These are phyloP conservation scores for Jacana jacana DNA, from an alignment of 2,113 vertebrate genomes.

Conservation along the genomic window DNA sequence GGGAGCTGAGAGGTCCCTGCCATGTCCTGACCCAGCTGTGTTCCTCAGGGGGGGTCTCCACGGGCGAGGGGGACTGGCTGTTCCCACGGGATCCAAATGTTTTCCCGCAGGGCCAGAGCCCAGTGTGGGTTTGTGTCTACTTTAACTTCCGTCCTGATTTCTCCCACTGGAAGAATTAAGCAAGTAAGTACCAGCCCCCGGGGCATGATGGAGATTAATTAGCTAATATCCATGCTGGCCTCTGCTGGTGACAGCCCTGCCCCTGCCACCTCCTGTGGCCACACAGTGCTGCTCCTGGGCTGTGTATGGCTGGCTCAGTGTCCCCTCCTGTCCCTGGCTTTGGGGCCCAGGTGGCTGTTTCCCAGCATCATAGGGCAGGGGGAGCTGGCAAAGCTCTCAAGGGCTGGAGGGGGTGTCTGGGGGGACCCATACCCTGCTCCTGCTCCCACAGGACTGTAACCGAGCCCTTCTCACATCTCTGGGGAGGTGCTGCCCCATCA, in stretches of 20 bases:
- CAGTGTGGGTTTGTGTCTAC: neutral
- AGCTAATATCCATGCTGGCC: accelerated
- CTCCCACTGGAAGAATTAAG: neutral
- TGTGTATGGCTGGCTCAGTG: accelerated
- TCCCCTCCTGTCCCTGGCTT: neutral
- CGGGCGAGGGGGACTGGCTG: accelerated
- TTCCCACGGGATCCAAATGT: accelerated
- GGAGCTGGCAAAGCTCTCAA: neutral
- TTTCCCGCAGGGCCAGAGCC: neutral
- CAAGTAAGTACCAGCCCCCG: neutral
- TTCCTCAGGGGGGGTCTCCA: accelerated
- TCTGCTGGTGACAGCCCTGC: neutral
- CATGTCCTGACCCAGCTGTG: accelerated
- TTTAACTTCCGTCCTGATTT: neutral
- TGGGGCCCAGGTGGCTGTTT: too few relatives aligned
- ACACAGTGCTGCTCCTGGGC: accelerated
- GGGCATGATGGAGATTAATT: neutral
- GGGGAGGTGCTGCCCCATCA: neutral
- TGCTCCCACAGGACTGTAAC: accelerated
- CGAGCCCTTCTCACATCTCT: accelerated
- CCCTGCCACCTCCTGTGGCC: accelerated
- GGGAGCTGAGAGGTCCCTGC: neutral
- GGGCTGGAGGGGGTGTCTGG: neutral
- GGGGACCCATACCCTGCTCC: neutral
- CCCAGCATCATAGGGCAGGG: neutral